Evolutionary conservation across 2,113 vertebrate genomes (phyloP), one percentile per base, ranked within the genome.

Genomic region (Centropristis striata): DNA sequence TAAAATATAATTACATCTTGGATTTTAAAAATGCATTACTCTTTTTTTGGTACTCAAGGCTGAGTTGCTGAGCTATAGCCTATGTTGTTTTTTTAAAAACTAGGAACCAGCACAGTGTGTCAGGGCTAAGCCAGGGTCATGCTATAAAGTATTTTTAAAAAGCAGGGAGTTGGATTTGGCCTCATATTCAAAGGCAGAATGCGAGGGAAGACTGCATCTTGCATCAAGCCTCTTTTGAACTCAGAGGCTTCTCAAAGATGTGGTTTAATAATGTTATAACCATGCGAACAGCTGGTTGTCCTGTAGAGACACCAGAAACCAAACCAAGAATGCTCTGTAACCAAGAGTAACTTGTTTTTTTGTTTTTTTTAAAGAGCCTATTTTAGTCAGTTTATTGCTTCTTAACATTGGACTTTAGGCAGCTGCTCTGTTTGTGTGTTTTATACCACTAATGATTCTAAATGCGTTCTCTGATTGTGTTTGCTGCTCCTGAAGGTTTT

Each of bases 61-160:
- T 79, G 59, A 76, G 61, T 86, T 81, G 81, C 67, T 65, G 66
- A 83, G 71, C 81, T 78, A 68, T 58, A 49, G 49, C 41, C 72
- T 75, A 41, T 75, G 41, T 66, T 76, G 32, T 49, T 54, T 84
- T 85, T 80, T 60, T 78, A 44, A 65, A 80, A 75, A 85, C 82
- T 46, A 53, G 50, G 41, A 80, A 85, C 80, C 59, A 90, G 88
- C 74, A 78, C 63, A 86, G 83, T 83, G 80, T 91, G 88, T 85
- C 80, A 68, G 80, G 78, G 88, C 84, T 85, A 86, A 84, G 72
- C 80, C 70, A 78, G 71, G 83, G 89, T 87, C 88, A 81, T 68
- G 84, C 86, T 90, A 78, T 89, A 81, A 92, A 89, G 87, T 92
- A 87, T 92, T 92, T 92, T 91, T 87, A 80, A 85, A 89, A 90